phyloP scores from a whole-genome alignment of 2,797 vertebrate genomes.

The Argentina silus region DNA sequence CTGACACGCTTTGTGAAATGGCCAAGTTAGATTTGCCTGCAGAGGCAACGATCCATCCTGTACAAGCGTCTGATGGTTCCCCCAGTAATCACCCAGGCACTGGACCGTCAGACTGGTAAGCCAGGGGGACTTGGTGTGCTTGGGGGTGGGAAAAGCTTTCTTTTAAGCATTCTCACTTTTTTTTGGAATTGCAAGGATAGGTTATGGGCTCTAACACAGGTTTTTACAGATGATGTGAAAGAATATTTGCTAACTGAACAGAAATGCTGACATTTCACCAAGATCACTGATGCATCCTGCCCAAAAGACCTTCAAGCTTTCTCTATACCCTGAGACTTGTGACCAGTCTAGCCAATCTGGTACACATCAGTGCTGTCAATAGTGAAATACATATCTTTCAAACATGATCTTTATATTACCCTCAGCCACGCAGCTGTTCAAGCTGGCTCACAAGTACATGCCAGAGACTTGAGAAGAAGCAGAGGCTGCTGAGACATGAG shows the following conservation, averaged over 20 bases:
- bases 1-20: constrained; percentile 97
- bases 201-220: no score
- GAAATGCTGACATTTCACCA: constrained; percentile 82
- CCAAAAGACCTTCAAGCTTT: not conserved
- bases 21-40: constrained; percentile 95
- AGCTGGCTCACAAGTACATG: constrained; percentile 96
- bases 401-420: not conserved
- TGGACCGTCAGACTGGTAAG: constrained; percentile 95
- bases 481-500: constrained; percentile 93
- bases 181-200: not conserved
- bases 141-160: no score
- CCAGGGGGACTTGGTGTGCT: not conserved
- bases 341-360: no score
- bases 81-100: constrained; percentile 93
- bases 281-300: constrained; percentile 82
- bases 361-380: constrained; percentile 15
- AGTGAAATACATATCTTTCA: not conserved
- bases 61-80: constrained; percentile 97
- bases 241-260: constrained; percentile 76
- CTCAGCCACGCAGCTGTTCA: constrained; percentile 93
- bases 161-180: not conserved
- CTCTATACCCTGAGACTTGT: no score
- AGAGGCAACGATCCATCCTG: constrained; percentile 93
- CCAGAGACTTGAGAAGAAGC: constrained; percentile 95
- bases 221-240: constrained; percentile 84